Evolutionary conservation across 92 coral and sea anemone species (phyloP), one percentile per base, ranked within the genome.

Genomic region (Zoanthus gigantus): DNA sequence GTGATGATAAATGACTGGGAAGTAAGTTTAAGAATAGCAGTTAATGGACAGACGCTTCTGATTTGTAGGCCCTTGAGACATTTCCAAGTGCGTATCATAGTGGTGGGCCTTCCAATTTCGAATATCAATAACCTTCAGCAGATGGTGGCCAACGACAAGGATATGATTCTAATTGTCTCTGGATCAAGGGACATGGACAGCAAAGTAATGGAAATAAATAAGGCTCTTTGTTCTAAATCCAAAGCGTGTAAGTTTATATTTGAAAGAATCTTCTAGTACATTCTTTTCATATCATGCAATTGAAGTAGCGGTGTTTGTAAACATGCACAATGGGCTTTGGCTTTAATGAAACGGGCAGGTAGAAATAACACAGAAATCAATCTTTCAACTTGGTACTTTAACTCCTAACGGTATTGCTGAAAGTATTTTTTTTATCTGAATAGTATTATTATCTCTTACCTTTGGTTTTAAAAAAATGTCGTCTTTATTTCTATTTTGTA

Each of bases 221-320:
- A 46, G 3, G 74, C 44, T 9, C 42, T 69, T n/a, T 80, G 85
- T 14, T n/a, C 7, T 37, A 65, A 65, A 65, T 7, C 74, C 7
- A 60, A 74, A 14, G 85, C 85, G 13, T 80, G 85, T 80, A 60
- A 80, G 85, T 80, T 18, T 9, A 2, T 69, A 14, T 29, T 34
- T 4, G 15, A 18, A 69, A 42, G 6, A 9, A 67, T 6, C 8
- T 67, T 9, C 1, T 23, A 28, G 71, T 67, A 14, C n/a, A 12
- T 58, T 14, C 4, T 9, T 14, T 14, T 6, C 11, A 12, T 23
- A 23, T 6, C 8, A n/a, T 63, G 5, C 15, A 17, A 16, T 63
- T n/a, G 4, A 18, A 63, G n/a, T 58, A 58, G 65, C 65, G n/a
- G n/a, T 5, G 2, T 18, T 58, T 37, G 42, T 37, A 37, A 4